These are phyloP conservation scores for Galaxea fascicularis DNA, from an alignment of 92 coral and sea anemone species.

Conservation along the genomic window DNA sequence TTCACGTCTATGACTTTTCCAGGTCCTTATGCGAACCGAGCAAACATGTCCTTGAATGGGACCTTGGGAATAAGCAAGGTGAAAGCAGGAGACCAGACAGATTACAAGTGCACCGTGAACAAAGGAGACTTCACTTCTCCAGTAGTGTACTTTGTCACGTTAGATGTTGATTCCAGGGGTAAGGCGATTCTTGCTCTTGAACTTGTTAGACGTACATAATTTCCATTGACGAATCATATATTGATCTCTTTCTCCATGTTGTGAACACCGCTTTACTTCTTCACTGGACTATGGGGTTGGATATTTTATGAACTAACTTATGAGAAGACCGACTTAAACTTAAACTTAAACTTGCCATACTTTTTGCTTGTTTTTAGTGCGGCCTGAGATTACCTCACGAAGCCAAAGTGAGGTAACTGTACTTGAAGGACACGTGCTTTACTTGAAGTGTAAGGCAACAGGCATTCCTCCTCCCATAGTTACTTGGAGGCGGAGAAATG, in stretches of 20 bases:
- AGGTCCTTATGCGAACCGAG: slow-evolving; percentile 9
- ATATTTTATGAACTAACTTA: too few relatives aligned
- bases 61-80: neutral
- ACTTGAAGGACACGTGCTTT: neutral
- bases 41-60: slow-evolving; percentile 18
- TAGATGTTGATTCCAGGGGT: slow-evolving; percentile 9
- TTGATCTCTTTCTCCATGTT: too few relatives aligned
- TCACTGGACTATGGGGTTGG: too few relatives aligned
- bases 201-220: neutral
- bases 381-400: too few relatives aligned
- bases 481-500: neutral
- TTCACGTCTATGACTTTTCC: neutral
- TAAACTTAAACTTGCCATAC: too few relatives aligned
- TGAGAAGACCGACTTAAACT: too few relatives aligned
- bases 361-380: too few relatives aligned
- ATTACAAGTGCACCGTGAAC: slow-evolving; percentile 4
- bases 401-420: neutral
- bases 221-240: too few relatives aligned
- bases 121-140: slow-evolving; percentile 25
- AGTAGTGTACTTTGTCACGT: neutral
- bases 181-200: neutral
- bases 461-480: neutral
- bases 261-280: too few relatives aligned
- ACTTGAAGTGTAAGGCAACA: slow-evolving; percentile 1
- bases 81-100: neutral